Base-by-base conservation (phyloP, 2,888 invertebrate genomes). In the Thera obeliscata region DNA sequence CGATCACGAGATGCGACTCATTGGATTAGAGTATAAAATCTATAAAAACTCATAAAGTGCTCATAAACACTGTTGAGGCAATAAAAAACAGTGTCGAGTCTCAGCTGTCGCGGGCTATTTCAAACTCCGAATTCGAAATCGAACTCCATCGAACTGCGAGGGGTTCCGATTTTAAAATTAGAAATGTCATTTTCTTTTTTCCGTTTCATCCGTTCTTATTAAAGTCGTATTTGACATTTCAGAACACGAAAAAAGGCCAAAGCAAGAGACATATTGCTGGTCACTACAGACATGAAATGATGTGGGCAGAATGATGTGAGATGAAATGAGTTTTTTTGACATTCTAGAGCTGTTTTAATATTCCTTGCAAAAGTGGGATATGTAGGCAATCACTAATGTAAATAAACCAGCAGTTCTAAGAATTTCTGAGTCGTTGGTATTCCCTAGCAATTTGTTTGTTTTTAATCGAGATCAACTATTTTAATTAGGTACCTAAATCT, bases 21-120 rank as follows among this genome's bases (percentile, higher is more conserved):
- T 87, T 86, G 86, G 86, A 87, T 88, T 86, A 87, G 84, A 86
- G 87, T 86, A 91, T 90, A 90, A 89, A 90, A 91, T 90, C 90
- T 91, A 91, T 90, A 90, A 89, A 89, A 91, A 88, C 90, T 89
- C 88, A 90, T 91, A 91, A 91, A 93, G 91, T 89, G 91, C 87
- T 91, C 91, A 90, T 93, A 93, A 93, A 93, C 92, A 91, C 87
- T 88, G 88, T 85, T 90, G 88, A 87, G 88, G 91, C 86, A 90
- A 91, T 92, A 93, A 93, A 93, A 91, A 93, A 89, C 86, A 87
- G 88, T 87, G 91, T 89, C 89, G 89, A 88, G 84, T 87, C 87
- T 93, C 93, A 93, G 93, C 93, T 93, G 93, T 92, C 92, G 91
- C 86, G 89, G 65, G 91, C 89, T 93, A 93, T 93, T 93, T 93